phyloP scores from a whole-genome alignment of 2,113 vertebrate species.

The Genyomyrus donnyi region DNA sequence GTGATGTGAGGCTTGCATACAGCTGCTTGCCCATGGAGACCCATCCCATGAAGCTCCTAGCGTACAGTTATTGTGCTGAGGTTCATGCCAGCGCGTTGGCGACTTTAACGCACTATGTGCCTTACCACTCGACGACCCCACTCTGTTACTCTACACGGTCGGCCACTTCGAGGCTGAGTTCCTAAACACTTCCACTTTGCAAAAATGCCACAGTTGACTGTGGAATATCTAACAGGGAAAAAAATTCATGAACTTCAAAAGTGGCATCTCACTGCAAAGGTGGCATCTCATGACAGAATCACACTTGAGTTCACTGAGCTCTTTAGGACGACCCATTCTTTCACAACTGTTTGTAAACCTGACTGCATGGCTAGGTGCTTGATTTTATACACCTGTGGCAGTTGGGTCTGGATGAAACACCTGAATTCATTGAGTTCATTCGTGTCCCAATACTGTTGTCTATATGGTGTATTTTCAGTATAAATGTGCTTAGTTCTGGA shows the following conservation, averaged over 20 bases:
- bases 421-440: background rate
- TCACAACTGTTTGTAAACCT: background rate
- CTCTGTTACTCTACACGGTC: background rate
- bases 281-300: background rate
- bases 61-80: background rate
- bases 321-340: background rate
- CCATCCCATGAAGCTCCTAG: background rate
- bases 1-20: background rate
- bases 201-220: background rate
- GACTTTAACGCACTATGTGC: background rate
- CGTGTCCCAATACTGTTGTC: background rate
- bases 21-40: background rate
- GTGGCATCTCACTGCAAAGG: background rate
- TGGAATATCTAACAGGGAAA: background rate
- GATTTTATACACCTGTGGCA: background rate
- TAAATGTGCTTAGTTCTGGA: background rate
- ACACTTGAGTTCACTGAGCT: background rate
- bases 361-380: background rate
- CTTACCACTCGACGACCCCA: background rate
- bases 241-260: background rate
- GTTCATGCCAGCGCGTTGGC: background rate
- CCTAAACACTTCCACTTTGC: background rate
- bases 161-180: background rate
- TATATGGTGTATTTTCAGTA: background rate
- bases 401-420: background rate